Evolutionary conservation across 2,888 invertebrate genomes (phyloP).

Genomic region (Cybosia mesomella): DNA sequence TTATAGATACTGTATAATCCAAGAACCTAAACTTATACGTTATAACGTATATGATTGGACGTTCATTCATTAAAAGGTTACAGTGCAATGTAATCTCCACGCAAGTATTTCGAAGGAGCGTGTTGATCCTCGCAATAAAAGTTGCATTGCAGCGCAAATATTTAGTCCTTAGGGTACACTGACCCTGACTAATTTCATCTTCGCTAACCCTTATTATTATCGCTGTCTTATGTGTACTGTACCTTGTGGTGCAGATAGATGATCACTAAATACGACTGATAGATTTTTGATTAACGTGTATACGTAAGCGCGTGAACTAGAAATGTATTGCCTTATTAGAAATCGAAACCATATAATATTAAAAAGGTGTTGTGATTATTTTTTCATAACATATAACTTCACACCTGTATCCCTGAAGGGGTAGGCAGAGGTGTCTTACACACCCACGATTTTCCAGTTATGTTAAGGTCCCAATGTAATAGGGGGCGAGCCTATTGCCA

Average conservation of each 20-base stretch:
- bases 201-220: slow-evolving; percentile 71
- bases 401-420: too few species aligned
- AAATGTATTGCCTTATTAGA: background rate
- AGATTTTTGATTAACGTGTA: slow-evolving; percentile 41
- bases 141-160: slow-evolving; percentile 81
- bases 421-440: too few species aligned
- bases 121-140: slow-evolving; percentile 81
- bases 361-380: slow-evolving; percentile 34
- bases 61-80: slow-evolving; percentile 65
- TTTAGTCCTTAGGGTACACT: slow-evolving; percentile 72
- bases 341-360: background rate
- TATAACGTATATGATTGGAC: slow-evolving; percentile 21
- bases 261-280: slow-evolving; percentile 48
- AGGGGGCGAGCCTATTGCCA: too few species aligned
- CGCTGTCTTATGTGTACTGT: slow-evolving; percentile 71
- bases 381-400: too few species aligned
- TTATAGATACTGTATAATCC: slow-evolving; percentile 39
- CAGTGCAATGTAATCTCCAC: slow-evolving; percentile 54
- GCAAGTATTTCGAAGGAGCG: slow-evolving; percentile 66
- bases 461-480: too few species aligned
- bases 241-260: slow-evolving; percentile 67
- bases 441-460: too few species aligned
- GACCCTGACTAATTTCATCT: slow-evolving; percentile 80
- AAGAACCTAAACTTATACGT: slow-evolving; percentile 43
- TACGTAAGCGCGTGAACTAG: slow-evolving; percentile 17